phyloP scores from a whole-genome alignment of 2,888 invertebrate species.

The Heteromyza rotundicornis region DNA sequence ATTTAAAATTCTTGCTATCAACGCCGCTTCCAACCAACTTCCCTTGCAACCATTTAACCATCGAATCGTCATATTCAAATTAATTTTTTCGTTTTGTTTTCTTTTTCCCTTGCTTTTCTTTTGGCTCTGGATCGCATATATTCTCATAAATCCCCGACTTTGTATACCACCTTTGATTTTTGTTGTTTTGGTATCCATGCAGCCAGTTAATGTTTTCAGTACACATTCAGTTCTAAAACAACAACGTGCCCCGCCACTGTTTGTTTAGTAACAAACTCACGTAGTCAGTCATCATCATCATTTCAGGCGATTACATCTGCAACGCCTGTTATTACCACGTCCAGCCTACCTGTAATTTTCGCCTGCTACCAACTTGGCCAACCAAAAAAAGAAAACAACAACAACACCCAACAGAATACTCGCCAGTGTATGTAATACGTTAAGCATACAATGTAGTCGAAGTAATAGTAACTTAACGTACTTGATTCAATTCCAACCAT shows the following conservation, averaged over 20 bases:
- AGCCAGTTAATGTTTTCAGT: neutral
- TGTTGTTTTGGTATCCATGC: neutral
- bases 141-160: neutral
- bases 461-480: too few relatives aligned
- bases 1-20: too few relatives aligned
- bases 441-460: too few relatives aligned
- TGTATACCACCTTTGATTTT: neutral
- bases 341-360: slow-evolving; percentile 6
- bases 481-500: too few relatives aligned
- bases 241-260: neutral
- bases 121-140: too few relatives aligned
- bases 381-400: neutral
- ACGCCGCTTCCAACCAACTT: too few relatives aligned
- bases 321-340: slow-evolving; percentile 22
- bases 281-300: slow-evolving; percentile 14
- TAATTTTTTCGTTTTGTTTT: too few relatives aligned
- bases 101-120: too few relatives aligned
- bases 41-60: too few relatives aligned
- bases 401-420: neutral
- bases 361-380: neutral
- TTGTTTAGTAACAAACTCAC: slow-evolving; percentile 21
- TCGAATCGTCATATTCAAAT: too few relatives aligned
- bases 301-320: slow-evolving; percentile 24
- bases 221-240: neutral
- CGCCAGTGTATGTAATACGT: too few relatives aligned